Percentiles rank a stretch among this genome's conserved stretches.
Evolutionary conservation across 2,888 invertebrate genomes (phyloP).

Genomic region (Drosophila incognita): DNA sequence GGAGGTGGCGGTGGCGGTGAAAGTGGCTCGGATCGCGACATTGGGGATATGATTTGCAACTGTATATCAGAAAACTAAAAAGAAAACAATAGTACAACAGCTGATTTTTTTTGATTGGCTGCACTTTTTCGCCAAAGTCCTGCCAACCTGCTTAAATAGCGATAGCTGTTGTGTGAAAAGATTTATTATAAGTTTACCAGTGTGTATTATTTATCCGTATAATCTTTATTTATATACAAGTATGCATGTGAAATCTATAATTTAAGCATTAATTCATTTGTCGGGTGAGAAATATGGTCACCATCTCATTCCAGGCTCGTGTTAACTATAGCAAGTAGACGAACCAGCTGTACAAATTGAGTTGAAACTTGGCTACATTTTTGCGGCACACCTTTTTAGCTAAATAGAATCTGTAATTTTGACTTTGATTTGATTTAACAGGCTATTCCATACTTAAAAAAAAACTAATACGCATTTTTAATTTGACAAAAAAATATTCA

Average conservation of each 20-base stretch:
- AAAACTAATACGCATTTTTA: background rate
- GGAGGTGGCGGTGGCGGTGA: slow-evolving; percentile 36
- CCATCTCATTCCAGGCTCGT: background rate
- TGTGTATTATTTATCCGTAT: background rate
- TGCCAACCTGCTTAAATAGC: slow-evolving; percentile 21
- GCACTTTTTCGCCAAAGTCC: slow-evolving; percentile 3
- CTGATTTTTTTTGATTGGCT: slow-evolving; percentile 18
- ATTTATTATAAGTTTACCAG: background rate
- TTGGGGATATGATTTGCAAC: background rate
- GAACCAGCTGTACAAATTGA: background rate
- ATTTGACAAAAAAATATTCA: background rate
- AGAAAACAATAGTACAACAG: slow-evolving; percentile 16
- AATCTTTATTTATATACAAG: background rate
- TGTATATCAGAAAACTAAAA: background rate
- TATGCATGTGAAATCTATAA: background rate
- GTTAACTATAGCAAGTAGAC: background rate
- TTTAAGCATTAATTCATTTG: background rate
- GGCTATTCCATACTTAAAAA: background rate
- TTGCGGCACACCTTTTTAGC: background rate
- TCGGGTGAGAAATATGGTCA: background rate
- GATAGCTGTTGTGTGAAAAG: background rate
- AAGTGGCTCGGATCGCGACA: slow-evolving; percentile 36
- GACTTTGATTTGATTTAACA: background rate
- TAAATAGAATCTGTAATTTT: background rate
- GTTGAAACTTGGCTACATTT: background rate